A percentile compares a stretch with the other conserved stretches of the same genome.
phyloP scores from a whole-genome alignment of 2,888 invertebrate genomes.

The Mellilla xanthometata region DNA sequence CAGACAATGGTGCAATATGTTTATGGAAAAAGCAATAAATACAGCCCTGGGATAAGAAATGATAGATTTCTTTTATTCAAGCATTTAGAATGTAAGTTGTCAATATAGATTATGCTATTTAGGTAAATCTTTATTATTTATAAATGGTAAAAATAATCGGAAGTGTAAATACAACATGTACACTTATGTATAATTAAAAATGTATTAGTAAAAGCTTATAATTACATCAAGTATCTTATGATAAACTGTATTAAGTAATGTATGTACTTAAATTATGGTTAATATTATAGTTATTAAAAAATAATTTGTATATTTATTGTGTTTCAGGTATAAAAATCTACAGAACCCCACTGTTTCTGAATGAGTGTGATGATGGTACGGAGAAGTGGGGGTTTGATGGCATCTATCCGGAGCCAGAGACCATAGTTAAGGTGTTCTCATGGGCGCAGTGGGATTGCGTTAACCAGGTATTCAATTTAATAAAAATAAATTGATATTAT shows the following conservation, averaged over 20 bases:
- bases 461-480: slow-evolving; percentile 81
- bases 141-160: too few relatives aligned
- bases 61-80: slow-evolving; percentile 89
- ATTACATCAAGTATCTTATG: too few relatives aligned
- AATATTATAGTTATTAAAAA: too few relatives aligned
- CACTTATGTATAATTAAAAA: too few relatives aligned
- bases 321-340: slow-evolving; percentile 67
- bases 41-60: slow-evolving; percentile 74
- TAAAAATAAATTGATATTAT: too few relatives aligned
- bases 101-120: not conserved
- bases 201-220: too few relatives aligned
- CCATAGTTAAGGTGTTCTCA: slow-evolving; percentile 87
- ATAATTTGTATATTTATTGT: slow-evolving; percentile 23
- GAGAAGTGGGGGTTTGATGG: slow-evolving; percentile 82
- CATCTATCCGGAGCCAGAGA: slow-evolving; percentile 77
- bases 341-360: slow-evolving; percentile 72
- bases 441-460: slow-evolving; percentile 95
- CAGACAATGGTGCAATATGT: slow-evolving; percentile 92
- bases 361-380: slow-evolving; percentile 71
- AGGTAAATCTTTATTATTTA: too few relatives aligned
- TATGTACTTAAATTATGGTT: too few relatives aligned
- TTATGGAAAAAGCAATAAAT: slow-evolving; percentile 82
- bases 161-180: too few relatives aligned
- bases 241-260: too few relatives aligned
- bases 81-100: slow-evolving; percentile 89